Conservation (phyloP, 2,113 vertebrate species). For the Macquaria ambigua region DNA sequence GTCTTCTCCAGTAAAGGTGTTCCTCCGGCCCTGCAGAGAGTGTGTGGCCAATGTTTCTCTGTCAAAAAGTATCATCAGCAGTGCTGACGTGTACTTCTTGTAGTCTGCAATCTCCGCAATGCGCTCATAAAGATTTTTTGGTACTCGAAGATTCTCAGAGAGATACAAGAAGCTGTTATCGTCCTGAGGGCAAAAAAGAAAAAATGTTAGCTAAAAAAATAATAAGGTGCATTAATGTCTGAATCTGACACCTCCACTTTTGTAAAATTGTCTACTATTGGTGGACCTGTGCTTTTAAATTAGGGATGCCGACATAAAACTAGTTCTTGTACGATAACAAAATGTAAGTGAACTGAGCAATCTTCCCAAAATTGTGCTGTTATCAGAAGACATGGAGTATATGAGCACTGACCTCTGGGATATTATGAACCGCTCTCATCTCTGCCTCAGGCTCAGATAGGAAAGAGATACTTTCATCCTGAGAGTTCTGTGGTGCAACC, state of each 20-base stretch:
- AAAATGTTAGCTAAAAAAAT: not conserved
- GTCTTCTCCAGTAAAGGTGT: conserved; percentile 74
- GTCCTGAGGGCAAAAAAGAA: conserved; percentile 53
- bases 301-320: not conserved
- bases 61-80: conserved; percentile 84
- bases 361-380: not conserved
- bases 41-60: conserved; percentile 82
- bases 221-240: not conserved
- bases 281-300: not conserved
- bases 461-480: conserved; percentile 65
- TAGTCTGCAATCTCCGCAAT: conserved; percentile 81
- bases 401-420: conserved; percentile 67
- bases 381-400: not conserved
- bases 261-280: not conserved
- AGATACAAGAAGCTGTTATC: conserved; percentile 72
- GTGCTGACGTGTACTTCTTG: conserved; percentile 81
- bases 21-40: conserved; percentile 81
- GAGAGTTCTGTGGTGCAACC: conserved; percentile 50
- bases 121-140: conserved; percentile 79
- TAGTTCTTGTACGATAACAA: not conserved
- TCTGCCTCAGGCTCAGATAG: conserved; percentile 61
- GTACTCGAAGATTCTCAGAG: conserved; percentile 75
- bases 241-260: not conserved
- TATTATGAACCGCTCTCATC: conserved; percentile 58
- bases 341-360: not conserved